A percentile compares a stretch with the other conserved stretches of the same genome.
Evolutionary conservation across 2,797 vertebrate genomes (phyloP).

Genomic region (Morelia viridis): DNA sequence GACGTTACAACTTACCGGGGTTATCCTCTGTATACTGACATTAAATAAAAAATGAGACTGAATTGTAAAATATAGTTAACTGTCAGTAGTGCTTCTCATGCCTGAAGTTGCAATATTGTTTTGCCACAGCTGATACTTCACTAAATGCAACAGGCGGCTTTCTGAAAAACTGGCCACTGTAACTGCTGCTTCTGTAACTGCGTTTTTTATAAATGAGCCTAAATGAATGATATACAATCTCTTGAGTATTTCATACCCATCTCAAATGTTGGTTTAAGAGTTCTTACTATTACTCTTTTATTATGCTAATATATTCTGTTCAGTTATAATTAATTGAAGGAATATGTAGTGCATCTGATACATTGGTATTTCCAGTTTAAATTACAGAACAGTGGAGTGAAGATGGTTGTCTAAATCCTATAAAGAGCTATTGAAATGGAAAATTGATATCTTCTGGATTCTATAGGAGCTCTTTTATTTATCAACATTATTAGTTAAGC

Average conservation of each 20-base stretch:
- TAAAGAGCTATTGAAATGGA: constrained; percentile 22
- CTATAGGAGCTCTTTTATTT: constrained; percentile 64
- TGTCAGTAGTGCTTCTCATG: constrained; percentile 66
- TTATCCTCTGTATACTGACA: constrained; percentile 69
- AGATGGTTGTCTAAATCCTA: constrained; percentile 7
- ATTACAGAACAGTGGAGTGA: constrained; percentile 2
- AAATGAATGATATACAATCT: constrained; percentile 15
- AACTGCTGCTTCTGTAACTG: constrained; percentile 25
- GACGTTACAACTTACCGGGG: constrained; percentile 66
- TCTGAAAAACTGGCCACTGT: constrained; percentile 40
- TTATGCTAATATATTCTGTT: not conserved
- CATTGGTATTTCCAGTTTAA: constrained; percentile 22
- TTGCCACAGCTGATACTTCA: constrained; percentile 52
- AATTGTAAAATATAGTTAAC: constrained; percentile 64
- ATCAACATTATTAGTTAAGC: not conserved
- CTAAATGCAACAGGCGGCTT: constrained; percentile 22
- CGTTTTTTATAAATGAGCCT: constrained; percentile 38
- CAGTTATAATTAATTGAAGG: constrained; percentile 27
- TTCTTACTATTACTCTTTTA: not conserved
- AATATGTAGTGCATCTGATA: constrained; percentile 22
- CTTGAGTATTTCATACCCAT: constrained; percentile 37
- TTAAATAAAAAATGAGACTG: constrained; percentile 71
- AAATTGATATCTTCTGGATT: constrained; percentile 43
- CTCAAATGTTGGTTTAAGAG: not conserved
- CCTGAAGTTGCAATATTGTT: constrained; percentile 51